These are phyloP conservation scores for Oscheius sp. DNA, from an alignment of 1,140 invertebrate genomes.

Conservation along the genomic window DNA sequence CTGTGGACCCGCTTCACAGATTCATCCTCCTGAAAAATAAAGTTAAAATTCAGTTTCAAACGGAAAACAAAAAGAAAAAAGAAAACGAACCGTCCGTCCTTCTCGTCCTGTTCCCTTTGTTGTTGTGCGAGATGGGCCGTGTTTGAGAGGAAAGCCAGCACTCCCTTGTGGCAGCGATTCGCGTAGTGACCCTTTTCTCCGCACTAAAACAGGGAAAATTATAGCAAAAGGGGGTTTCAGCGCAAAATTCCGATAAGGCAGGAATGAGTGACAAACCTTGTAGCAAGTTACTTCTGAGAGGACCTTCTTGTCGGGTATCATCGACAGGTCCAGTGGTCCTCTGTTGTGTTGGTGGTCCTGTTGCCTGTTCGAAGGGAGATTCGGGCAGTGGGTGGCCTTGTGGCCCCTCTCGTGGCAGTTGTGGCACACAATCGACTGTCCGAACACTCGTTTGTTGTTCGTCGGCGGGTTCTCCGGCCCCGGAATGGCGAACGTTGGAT, in stretches of 20 bases:
- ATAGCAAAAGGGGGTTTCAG: slow-evolving; percentile 37
- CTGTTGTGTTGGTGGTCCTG: slow-evolving; percentile 3
- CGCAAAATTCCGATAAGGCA: no score
- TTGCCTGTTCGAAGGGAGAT: slow-evolving; percentile 51
- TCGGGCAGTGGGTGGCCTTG: slow-evolving; percentile 56
- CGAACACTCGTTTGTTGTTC: slow-evolving; percentile 40
- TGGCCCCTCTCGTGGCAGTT: slow-evolving; percentile 60
- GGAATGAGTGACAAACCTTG: no score
- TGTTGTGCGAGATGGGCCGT: slow-evolving; percentile 45
- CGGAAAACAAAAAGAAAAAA: neutral
- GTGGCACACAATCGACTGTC: slow-evolving; percentile 48
- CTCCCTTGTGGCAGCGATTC: slow-evolving; percentile 87
- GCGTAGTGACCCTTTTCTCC: slow-evolving; percentile 98
- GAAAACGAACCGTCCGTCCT: slow-evolving; percentile 30
- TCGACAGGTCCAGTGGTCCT: slow-evolving; percentile 20
- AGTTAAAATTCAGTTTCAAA: no score
- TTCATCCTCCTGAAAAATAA: no score
- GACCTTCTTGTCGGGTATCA: slow-evolving; percentile 40
- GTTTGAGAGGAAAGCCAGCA: slow-evolving; percentile 53
- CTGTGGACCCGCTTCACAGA: no score
- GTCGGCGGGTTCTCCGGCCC: slow-evolving; percentile 27
- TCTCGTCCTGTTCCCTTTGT: slow-evolving; percentile 42
- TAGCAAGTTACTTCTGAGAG: slow-evolving; percentile 59
- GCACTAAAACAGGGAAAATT: slow-evolving; percentile 69
- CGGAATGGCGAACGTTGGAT: slow-evolving; percentile 55